Evolutionary conservation across 2,888 invertebrate genomes (phyloP), one percentile per base, ranked within the genome.

Genomic region (Leuctra nigra): DNA sequence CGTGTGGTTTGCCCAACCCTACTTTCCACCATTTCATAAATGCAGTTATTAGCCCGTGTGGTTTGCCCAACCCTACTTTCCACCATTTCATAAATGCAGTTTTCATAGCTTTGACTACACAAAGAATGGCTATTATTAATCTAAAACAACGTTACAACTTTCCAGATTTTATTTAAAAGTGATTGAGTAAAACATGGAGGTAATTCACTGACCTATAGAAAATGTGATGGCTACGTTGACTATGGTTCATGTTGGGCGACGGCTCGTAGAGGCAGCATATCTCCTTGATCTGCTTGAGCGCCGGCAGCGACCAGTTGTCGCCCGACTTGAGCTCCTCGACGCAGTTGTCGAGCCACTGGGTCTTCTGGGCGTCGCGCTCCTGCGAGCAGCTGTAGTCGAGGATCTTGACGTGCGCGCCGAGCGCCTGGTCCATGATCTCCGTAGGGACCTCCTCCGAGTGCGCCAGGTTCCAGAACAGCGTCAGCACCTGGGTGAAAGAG

Each of bases 361-460:
- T 90, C 75, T 97, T 97, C 73, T 96, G 96, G 11, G 91, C 87
- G 73, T 97, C 96, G 64, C 96, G 82, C 70, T 97, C 94, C 78
- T 95, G 95, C 55, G 95, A 94, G 75, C 96, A 97, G 69, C 94
- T 95, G 71, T 95, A 97, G 76, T 97, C 97, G 62, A 98, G 78
- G 69, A 98, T 97, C 79, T 97, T 97, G 13, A 96, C 91, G 69
- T 97, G 93, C 61, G 96, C 94, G 33, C 86, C 85, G 63, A 98
- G 75, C 1, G 97, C 96, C 70, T 96, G 95, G 72, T 98, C 97
- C 82, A 97, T 90, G 61, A 96, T 96, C 74, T 98, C 97, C 1
- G 93, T 95, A 58, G 93, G 90, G 56, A 96, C 92, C 73, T 97
- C 96, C 66, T 92, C 91, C 54, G 93, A 92, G 73, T 96, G 95